A percentile compares a stretch with the other conserved stretches of the same genome.
Evolutionary conservation across 2,888 invertebrate species (phyloP).

Genomic region (Melieria crassipennis): DNA sequence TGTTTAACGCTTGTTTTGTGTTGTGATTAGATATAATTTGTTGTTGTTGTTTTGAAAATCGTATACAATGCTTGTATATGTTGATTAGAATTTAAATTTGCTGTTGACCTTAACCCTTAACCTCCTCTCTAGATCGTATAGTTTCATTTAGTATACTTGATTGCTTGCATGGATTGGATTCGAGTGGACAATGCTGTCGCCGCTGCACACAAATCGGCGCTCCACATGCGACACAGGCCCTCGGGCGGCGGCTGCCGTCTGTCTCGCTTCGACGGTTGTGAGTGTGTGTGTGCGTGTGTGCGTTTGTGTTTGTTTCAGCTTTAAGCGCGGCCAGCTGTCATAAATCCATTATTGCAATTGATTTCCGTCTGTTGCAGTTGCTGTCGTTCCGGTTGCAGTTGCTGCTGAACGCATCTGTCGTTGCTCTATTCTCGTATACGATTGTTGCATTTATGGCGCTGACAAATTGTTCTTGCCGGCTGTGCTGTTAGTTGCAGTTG

Average conservation of each 20-base stretch:
- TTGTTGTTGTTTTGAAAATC: conserved; percentile 48
- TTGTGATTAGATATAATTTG: conserved; percentile 40
- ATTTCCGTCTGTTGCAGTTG: conserved; percentile 10
- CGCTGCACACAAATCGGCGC: conserved; percentile 23
- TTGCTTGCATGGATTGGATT: conserved; percentile 35
- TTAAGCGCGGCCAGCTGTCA: conserved; percentile 42
- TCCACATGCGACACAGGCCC: conserved; percentile 15
- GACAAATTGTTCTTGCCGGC: conserved; percentile 25
- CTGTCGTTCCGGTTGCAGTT: conserved; percentile 30
- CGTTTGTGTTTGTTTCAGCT: conserved; percentile 19
- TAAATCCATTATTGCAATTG: conserved; percentile 41
- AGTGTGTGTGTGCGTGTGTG: background rate
- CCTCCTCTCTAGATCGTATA: background rate
- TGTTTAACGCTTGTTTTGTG: conserved; percentile 36
- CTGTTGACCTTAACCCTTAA: background rate
- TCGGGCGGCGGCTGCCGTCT: background rate
- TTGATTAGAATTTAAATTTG: conserved; percentile 21
- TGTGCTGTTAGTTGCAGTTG: background rate
- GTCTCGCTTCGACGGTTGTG: conserved; percentile 30
- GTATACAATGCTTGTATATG: conserved; percentile 53
- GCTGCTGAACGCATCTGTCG: conserved; percentile 18
- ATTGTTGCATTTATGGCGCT: conserved; percentile 41
- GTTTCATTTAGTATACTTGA: conserved; percentile 37
- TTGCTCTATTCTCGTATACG: conserved; percentile 9
- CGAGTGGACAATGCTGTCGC: conserved; percentile 16